Percentiles rank a stretch among this genome's conserved stretches.
These are phyloP conservation scores for Montipora cactus DNA, from an alignment of 64 coral and sea anemone genomes.

Conservation along the genomic window DNA sequence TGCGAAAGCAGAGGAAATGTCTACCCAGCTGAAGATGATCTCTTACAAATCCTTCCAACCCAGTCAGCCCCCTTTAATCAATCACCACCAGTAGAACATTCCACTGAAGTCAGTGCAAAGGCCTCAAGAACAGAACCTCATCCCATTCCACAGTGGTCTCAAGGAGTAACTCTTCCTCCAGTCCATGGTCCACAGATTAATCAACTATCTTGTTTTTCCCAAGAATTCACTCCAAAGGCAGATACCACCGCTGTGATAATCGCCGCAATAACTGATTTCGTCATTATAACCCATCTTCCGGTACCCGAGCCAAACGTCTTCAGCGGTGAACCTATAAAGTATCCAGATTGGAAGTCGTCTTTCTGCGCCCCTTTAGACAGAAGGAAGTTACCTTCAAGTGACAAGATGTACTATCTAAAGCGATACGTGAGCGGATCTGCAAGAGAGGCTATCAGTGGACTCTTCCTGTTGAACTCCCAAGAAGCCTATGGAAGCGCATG, in stretches of 20 bases:
- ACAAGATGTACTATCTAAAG: constrained; percentile 44
- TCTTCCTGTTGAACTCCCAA: background rate
- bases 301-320: constrained; percentile 6
- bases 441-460: background rate
- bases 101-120: too few species aligned
- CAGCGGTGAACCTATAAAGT: constrained; percentile 7
- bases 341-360: background rate
- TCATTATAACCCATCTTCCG: background rate
- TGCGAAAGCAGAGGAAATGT: too few species aligned
- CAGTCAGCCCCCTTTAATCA: too few species aligned
- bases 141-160: too few species aligned
- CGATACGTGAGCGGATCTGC: constrained; percentile 10
- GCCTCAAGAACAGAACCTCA: too few species aligned
- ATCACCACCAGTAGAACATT: too few species aligned
- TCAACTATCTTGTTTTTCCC: background rate
- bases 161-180: too few species aligned
- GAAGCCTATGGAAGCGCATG: too few species aligned
- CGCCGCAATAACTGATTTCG: background rate
- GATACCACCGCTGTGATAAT: background rate
- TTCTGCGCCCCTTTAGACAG: background rate
- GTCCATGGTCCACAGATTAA: background rate
- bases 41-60: too few species aligned
- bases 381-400: background rate
- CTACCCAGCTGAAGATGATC: too few species aligned
- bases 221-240: too few species aligned